phyloP scores from a whole-genome alignment of 2,797 vertebrate species.

The Chelon auratus region DNA sequence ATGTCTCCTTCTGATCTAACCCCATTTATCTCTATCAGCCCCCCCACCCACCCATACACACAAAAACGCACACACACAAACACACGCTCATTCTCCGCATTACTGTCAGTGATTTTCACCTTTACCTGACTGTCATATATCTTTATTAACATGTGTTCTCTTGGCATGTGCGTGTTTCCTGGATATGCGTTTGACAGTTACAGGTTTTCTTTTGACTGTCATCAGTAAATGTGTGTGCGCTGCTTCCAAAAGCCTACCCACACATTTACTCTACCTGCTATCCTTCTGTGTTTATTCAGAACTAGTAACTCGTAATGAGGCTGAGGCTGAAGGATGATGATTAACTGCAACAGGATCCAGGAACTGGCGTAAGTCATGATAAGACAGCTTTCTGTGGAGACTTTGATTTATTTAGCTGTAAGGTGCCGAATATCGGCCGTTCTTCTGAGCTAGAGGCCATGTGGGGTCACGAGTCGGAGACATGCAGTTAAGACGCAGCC shows the following conservation, averaged over 20 bases:
- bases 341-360: slow-evolving; percentile 73
- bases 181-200: slow-evolving; percentile 21
- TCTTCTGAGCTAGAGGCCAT: slow-evolving; percentile 56
- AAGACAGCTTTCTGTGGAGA: slow-evolving; percentile 70
- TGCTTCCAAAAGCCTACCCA: slow-evolving; percentile 16
- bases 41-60: slow-evolving; percentile 27
- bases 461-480: slow-evolving; percentile 75
- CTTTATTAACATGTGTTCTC: slow-evolving; percentile 55
- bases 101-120: slow-evolving; percentile 40
- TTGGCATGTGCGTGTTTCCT: slow-evolving; percentile 24
- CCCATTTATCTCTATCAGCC: slow-evolving; percentile 78
- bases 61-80: slow-evolving; percentile 23
- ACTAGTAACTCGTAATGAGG: slow-evolving; percentile 70
- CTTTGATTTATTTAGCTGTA: slow-evolving; percentile 78
- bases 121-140: slow-evolving; percentile 73
- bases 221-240: slow-evolving; percentile 12
- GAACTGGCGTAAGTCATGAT: slow-evolving; percentile 69
- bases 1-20: slow-evolving; percentile 76
- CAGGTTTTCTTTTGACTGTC: slow-evolving; percentile 31
- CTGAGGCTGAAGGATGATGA: slow-evolving; percentile 74
- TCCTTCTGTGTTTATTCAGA: slow-evolving; percentile 68
- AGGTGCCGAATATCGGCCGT: slow-evolving; percentile 60
- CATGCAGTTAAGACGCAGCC: slow-evolving; percentile 66
- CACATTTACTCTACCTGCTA: slow-evolving; percentile 41
- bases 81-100: slow-evolving; percentile 13